Percentiles rank a stretch among this genome's conserved stretches.
phyloP scores from a whole-genome alignment of 2,888 invertebrate genomes.

The Thymelicus sylvestris region DNA sequence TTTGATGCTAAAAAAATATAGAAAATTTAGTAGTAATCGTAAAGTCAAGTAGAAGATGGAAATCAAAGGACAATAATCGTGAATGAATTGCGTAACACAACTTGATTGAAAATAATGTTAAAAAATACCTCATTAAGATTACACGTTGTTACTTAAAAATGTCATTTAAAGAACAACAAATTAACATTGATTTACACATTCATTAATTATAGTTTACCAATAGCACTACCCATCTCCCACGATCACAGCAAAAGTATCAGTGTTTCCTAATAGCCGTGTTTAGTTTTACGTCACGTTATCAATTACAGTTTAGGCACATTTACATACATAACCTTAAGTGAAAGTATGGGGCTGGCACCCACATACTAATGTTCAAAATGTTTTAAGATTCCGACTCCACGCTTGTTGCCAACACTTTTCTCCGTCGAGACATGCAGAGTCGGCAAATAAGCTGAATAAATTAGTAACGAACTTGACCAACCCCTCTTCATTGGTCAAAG shows the following conservation, averaged over 20 bases:
- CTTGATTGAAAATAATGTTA: too few relatives aligned
- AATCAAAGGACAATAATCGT: too few relatives aligned
- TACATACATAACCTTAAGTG: constrained; percentile 82
- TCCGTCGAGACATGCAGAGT: constrained; percentile 67
- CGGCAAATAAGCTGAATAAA: constrained; percentile 79
- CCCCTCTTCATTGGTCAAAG: constrained; percentile 67
- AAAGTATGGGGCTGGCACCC: constrained; percentile 73
- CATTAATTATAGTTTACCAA: background rate
- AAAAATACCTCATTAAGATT: too few relatives aligned
- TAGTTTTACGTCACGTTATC: constrained; percentile 76
- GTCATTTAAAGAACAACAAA: too few relatives aligned
- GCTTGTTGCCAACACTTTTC: constrained; percentile 72
- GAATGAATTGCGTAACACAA: too few relatives aligned
- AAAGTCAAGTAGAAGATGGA: too few relatives aligned
- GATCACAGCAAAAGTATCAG: constrained; percentile 39
- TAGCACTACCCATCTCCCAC: background rate
- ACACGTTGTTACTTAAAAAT: too few relatives aligned
- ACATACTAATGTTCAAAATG: constrained; percentile 81
- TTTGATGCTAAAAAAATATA: too few relatives aligned
- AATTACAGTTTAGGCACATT: constrained; percentile 74
- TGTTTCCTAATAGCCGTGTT: constrained; percentile 51
- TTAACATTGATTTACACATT: too few relatives aligned
- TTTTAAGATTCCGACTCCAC: constrained; percentile 79
- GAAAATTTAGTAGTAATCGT: too few relatives aligned
- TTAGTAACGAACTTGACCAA: constrained; percentile 72